A percentile compares a stretch with the other conserved stretches of the same genome.
Evolutionary conservation across 2,113 vertebrate species (phyloP).

Genomic region (Caranx melampygus): DNA sequence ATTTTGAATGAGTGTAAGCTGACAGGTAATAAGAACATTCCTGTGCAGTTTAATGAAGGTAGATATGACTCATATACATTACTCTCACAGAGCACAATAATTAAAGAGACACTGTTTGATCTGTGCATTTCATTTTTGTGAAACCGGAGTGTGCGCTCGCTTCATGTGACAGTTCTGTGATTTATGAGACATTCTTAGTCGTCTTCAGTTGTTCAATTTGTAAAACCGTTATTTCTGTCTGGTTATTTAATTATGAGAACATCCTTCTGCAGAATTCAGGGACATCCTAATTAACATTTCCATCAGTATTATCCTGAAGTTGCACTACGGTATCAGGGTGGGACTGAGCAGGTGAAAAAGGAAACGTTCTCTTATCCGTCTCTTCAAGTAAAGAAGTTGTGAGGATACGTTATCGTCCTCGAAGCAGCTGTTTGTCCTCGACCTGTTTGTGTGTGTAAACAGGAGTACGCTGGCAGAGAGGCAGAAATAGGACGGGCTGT

Average conservation of each 20-base stretch:
- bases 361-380: slow-evolving; percentile 4
- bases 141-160: slow-evolving; percentile 7
- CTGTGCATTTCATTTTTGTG: not conserved
- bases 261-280: slow-evolving; percentile 22
- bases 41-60: slow-evolving; percentile 31
- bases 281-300: slow-evolving; percentile 32
- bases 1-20: slow-evolving; percentile 19
- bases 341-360: slow-evolving; percentile 15
- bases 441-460: slow-evolving; percentile 30
- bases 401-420: slow-evolving; percentile 11
- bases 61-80: slow-evolving; percentile 17
- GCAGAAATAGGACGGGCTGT: slow-evolving; percentile 42
- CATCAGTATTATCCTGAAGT: not conserved
- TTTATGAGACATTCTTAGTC: slow-evolving; percentile 14
- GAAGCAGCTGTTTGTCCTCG: slow-evolving; percentile 24
- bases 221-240: slow-evolving; percentile 6
- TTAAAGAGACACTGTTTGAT: slow-evolving; percentile 12
- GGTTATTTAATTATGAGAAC: slow-evolving; percentile 19
- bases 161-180: slow-evolving; percentile 19
- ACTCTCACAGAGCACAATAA: slow-evolving; percentile 18
- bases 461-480: slow-evolving; percentile 30
- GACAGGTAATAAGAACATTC: slow-evolving; percentile 4
- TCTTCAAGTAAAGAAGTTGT: slow-evolving; percentile 6
- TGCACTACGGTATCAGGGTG: not conserved
- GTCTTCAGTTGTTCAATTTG: slow-evolving; percentile 4